Evolutionary conservation across 2,888 invertebrate species (phyloP), one percentile per base, ranked within the genome.

Genomic region (Argynnis bischoffii): DNA sequence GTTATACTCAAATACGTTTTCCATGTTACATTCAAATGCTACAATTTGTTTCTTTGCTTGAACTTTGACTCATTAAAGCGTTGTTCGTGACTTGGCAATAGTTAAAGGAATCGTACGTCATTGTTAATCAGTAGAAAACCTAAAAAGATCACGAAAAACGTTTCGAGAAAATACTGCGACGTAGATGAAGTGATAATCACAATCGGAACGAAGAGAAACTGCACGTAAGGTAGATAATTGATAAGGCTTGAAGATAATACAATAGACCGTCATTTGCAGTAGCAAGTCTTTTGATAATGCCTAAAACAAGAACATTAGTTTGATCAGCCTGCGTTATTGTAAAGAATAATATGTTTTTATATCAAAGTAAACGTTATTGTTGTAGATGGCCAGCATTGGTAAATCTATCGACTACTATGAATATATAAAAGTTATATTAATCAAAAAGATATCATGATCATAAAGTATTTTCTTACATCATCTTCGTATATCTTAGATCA

Each of bases 91-190:
- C 64, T 64, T 55, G 50, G 63, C 63, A 63, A 54, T 54, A 53
- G 21, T 21, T 21, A 6, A 55, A 64, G 15, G 15, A 18, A 21
- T 41, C 57, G 26, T 51, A 51, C 53, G 51, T 65, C 57, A 65
- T 53, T 16, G 57, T 51, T 65, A 57, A 65, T 65, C 56, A 41
- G 51, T 47, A 6, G 57, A 65, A 65, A 53, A 65, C 50, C 51
- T 57, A 26, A 46, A 55, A 53, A 60, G 64, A 69, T 64, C 51
- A 61, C 65, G 55, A 67, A 51, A 41, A 48, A 16, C 41, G 18
- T 57, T 66, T 66, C 66, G 66, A 59, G 61, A 63, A 63, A 67
- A 63, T 61, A 63, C 61, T 63, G 56, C 55, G 18, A 47, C 61
- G 50, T 50, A 55, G 55, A 66, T 63, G 50, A 48, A 51, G 21